A percentile compares a stretch with the other conserved stretches of the same genome.
Evolutionary conservation across 2,797 vertebrate species (phyloP).

Genomic region (Acanthurus lineatus): DNA sequence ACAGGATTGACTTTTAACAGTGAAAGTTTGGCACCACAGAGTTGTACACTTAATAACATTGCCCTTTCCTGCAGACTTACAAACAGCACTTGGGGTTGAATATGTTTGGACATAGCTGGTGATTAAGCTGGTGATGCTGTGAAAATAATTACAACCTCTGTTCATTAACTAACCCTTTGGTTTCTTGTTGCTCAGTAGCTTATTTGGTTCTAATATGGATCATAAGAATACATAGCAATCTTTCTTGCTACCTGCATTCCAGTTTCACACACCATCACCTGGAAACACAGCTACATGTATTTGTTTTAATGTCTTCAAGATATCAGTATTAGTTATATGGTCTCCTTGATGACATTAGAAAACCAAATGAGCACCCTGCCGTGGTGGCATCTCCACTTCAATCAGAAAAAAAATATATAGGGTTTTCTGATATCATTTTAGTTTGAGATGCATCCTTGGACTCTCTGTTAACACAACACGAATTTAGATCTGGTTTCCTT

Average conservation of each 20-base stretch:
- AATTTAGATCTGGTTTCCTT: slow-evolving; percentile 8
- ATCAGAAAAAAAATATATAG: neutral
- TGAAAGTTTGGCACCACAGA: neutral
- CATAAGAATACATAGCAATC: neutral
- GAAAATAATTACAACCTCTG: neutral
- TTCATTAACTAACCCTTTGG: neutral
- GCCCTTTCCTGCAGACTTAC: neutral
- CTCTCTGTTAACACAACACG: slow-evolving; percentile 3
- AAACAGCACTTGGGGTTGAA: neutral
- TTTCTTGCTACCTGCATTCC: neutral
- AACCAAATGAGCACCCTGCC: slow-evolving; percentile 33
- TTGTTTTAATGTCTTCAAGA: slow-evolving; percentile 10
- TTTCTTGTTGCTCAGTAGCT: neutral
- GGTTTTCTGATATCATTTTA: neutral
- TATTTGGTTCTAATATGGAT: neutral
- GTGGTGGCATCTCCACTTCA: slow-evolving; percentile 11
- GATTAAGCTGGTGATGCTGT: too few relatives aligned
- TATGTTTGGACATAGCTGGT: too few relatives aligned
- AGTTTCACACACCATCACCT: neutral
- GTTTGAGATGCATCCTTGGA: neutral
- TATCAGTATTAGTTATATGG: slow-evolving; percentile 9
- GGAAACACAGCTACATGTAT: neutral
- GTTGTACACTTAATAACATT: neutral
- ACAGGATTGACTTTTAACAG: neutral
- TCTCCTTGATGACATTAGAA: slow-evolving; percentile 51